These are phyloP conservation scores for Chlorodrepanis virens DNA, from an alignment of 2,113 vertebrate species.

Conservation along the genomic window DNA sequence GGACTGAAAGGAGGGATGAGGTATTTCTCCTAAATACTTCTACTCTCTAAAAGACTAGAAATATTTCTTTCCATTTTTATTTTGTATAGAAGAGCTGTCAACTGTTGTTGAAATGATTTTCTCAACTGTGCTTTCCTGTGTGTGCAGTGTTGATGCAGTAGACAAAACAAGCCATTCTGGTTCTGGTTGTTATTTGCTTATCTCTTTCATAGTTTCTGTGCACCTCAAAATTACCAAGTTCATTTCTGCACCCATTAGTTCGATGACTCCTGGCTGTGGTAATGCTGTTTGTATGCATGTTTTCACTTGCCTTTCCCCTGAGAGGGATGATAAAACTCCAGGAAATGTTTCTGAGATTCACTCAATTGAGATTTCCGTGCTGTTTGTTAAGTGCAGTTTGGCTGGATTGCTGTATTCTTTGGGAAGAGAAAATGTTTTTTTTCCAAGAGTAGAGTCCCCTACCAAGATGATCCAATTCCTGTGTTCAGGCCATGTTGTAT, in stretches of 20 bases:
- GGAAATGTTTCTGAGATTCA: neutral
- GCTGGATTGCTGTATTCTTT: neutral
- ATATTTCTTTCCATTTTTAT: neutral
- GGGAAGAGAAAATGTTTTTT: neutral
- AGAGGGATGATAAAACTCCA: neutral
- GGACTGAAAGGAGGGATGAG: neutral
- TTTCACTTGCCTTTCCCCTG: constrained; percentile 25
- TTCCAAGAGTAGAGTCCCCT: neutral
- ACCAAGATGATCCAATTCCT: neutral
- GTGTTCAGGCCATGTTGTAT: neutral
- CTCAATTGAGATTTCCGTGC: neutral
- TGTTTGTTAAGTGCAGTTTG: neutral
- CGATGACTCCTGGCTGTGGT: neutral
- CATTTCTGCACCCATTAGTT: neutral
- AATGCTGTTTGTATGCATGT: neutral
- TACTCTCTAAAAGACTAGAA: neutral
- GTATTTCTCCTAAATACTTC: neutral
- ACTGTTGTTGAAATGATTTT: neutral
- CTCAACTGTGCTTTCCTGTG: neutral
- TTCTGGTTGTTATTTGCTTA: constrained; percentile 42
- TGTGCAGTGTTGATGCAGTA: neutral
- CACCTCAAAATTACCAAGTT: neutral
- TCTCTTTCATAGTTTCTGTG: neutral
- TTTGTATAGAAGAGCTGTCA: neutral
- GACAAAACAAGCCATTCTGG: neutral